A percentile compares a stretch with the other conserved stretches of the same genome.
Conservation (phyloP, 2,888 invertebrate species). For the Cantharis rufa region DNA sequence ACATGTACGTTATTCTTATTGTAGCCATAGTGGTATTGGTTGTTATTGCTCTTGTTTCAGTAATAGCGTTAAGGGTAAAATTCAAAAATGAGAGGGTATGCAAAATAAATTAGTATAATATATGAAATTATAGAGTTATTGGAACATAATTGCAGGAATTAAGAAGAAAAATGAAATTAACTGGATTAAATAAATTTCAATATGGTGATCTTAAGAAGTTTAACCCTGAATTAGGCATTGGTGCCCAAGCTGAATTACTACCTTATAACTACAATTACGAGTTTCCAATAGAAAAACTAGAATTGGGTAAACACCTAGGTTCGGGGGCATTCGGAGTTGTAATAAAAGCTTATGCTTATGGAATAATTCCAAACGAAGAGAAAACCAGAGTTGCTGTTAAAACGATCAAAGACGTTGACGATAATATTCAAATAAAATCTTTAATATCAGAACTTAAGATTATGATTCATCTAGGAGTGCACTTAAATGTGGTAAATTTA, state of each 20-base stretch:
- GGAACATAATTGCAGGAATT: slow-evolving; percentile 62
- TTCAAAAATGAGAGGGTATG: slow-evolving; percentile 56
- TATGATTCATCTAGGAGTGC: slow-evolving; percentile 92
- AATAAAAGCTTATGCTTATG: slow-evolving; percentile 81
- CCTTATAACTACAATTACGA: slow-evolving; percentile 91
- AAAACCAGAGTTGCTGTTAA: slow-evolving; percentile 89
- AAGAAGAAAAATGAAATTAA: slow-evolving; percentile 70
- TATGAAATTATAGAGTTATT: no score
- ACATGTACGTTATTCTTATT: background rate
- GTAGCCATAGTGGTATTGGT: background rate
- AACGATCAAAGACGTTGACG: slow-evolving; percentile 89
- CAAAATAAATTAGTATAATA: slow-evolving; percentile 52
- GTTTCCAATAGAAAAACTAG: slow-evolving; percentile 82
- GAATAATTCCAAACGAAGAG: slow-evolving; percentile 75
- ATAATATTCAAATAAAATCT: slow-evolving; percentile 82
- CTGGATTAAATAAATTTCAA: slow-evolving; percentile 77
- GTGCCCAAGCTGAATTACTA: slow-evolving; percentile 91
- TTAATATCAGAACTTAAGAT: slow-evolving; percentile 93
- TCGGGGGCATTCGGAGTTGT: slow-evolving; percentile 96
- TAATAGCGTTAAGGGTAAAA: slow-evolving; percentile 43
- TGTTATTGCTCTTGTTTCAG: background rate
- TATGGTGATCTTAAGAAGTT: slow-evolving; percentile 78
- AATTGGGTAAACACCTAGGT: slow-evolving; percentile 84
- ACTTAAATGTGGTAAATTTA: slow-evolving; percentile 92
- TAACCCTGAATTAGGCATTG: slow-evolving; percentile 86